Evolutionary conservation across 2,888 invertebrate species (phyloP), one percentile per base, ranked within the genome.

Genomic region (Prenolepis imparis): DNA sequence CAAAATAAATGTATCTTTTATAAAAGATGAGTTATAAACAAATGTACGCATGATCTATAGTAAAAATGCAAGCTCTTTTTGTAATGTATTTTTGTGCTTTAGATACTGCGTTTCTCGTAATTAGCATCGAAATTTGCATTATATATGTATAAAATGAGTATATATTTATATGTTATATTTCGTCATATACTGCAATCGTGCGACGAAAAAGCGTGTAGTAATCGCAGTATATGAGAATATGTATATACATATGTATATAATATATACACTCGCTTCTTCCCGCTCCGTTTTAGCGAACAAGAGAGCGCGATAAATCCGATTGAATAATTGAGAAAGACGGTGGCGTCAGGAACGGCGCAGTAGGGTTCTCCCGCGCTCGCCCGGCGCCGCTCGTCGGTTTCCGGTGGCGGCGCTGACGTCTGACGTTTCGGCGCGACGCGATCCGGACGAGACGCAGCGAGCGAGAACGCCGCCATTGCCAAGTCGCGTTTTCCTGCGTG

Each of bases 401-500:
- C 6, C n/a, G n/a, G n/a, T 0, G 52, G 52, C 52, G 52, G 52
- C 52, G 52, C 52, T 52, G n/a, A 0, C 18, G 36, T 36, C 59
- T 3, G 28, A 1, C 28, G 28, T 28, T 28, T 18, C 36, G 78
- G 59, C 64, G 39, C 28, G 28, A 61, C 82, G 21, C 57, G 61
- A 36, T 36, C 21, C 74, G n/a, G 66, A 12, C 66, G 28, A 87
- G 36, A 87, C 87, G 89, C 90, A 86, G 74, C 73, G 80, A 89
- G 74, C 67, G 61, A 66, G 89, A 87, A 52, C 52, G 52, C 28
- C 90, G 90, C 91, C 90, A 91, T 91, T 89, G 77, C 75, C 84
- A 82, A 63, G 78, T 91, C 83, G 84, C 86, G 64, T 85, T 87
- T 80, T 64, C 64, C 82, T 81, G 84, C 24, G n/a, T 70, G 18